phyloP scores from a whole-genome alignment of 2,113 vertebrate genomes.

The Amphilophus citrinellus region DNA sequence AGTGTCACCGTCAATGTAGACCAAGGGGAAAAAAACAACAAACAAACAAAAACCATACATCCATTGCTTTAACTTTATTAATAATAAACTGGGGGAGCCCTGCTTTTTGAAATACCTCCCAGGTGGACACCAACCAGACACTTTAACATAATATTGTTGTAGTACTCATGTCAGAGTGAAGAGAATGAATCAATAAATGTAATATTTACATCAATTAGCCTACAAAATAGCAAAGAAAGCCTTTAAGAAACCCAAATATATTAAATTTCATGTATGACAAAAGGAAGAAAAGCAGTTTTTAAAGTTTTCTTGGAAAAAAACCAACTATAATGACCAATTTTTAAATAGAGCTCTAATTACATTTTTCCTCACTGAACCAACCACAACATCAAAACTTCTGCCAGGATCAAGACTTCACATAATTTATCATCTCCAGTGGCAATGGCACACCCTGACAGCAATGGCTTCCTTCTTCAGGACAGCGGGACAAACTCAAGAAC shows the following conservation, averaged over 20 bases:
- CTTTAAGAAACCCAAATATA: neutral
- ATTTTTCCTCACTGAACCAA: neutral
- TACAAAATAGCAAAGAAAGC: neutral
- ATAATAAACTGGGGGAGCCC: neutral
- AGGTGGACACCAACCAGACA: neutral
- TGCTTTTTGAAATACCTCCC: neutral
- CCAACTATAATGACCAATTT: neutral
- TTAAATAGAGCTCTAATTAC: neutral
- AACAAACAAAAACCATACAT: neutral
- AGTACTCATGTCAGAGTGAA: neutral
- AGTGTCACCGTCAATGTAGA: neutral
- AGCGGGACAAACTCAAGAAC: too few species aligned
- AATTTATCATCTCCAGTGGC: neutral
- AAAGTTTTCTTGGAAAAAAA: neutral
- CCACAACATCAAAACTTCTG: neutral
- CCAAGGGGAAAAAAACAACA: neutral
- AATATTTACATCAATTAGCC: neutral
- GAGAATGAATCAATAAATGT: neutral
- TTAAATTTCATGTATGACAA: neutral
- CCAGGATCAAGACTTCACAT: neutral
- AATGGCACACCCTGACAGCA: neutral
- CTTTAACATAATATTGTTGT: conserved; percentile 31
- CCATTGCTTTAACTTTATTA: neutral
- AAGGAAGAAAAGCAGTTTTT: neutral
- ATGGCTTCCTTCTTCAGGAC: neutral